Percentiles rank a stretch among this genome's conserved stretches.
These are phyloP conservation scores for Oriolus oriolus DNA, from an alignment of 2,113 vertebrate genomes.

Conservation along the genomic window DNA sequence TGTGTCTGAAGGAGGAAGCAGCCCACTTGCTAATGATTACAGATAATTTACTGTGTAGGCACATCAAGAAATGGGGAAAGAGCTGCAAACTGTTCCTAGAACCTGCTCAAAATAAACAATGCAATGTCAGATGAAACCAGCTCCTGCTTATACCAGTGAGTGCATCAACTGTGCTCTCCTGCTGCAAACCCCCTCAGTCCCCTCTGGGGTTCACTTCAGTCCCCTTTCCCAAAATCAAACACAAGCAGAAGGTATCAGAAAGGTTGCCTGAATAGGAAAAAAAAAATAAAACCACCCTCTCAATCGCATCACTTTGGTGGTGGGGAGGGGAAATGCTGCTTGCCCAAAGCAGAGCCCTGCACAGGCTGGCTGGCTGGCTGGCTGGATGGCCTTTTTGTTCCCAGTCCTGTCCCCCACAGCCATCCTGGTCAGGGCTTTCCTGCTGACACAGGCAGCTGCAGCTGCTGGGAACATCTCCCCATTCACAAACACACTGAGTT, in stretches of 20 bases:
- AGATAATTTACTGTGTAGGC: background rate
- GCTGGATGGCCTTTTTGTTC: background rate
- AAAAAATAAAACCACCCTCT: background rate
- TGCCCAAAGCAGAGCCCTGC: background rate
- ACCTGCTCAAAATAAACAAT: background rate
- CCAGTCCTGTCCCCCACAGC: background rate
- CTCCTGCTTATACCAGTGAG: background rate
- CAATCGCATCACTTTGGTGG: background rate
- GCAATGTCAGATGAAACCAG: background rate
- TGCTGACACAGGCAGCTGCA: background rate
- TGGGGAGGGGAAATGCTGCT: background rate
- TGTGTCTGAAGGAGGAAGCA: conserved; percentile 43
- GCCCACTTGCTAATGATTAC: conserved; percentile 33
- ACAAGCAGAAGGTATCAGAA: background rate
- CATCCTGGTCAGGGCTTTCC: background rate
- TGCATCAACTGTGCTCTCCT: fast-evolving
- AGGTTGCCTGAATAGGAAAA: background rate
- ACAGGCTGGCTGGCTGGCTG: background rate
- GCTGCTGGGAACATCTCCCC: background rate
- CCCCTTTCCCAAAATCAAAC: background rate
- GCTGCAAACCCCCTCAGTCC: background rate
- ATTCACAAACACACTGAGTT: background rate
- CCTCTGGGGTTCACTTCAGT: background rate
- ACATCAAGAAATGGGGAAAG: background rate
- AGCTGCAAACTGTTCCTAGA: background rate